A percentile compares a stretch with the other conserved stretches of the same genome.
Conservation (phyloP, 2,113 vertebrate species). For the Syngnathus scovelli region DNA sequence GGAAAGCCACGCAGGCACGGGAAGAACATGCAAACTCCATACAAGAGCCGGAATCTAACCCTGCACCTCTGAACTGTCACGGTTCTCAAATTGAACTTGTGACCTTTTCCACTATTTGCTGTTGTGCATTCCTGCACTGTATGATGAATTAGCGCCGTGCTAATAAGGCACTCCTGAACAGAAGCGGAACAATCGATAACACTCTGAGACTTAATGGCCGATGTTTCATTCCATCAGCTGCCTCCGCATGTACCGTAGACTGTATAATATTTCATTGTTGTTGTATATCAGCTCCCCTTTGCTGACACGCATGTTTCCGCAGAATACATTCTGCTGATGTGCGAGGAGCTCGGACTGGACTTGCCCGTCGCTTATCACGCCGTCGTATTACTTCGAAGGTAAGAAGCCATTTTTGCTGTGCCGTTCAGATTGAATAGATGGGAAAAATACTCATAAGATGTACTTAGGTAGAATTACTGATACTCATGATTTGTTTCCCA, state of each 20-base stretch:
- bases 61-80: not conserved
- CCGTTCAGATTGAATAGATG: not conserved
- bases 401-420: not conserved
- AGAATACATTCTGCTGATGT: constrained; percentile 66
- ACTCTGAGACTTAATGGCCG: not conserved
- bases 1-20: too few species aligned
- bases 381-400: constrained; percentile 69
- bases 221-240: not conserved
- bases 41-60: too few species aligned
- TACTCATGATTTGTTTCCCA: too few species aligned
- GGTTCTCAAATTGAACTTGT: not conserved
- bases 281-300: not conserved
- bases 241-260: not conserved
- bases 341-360: constrained; percentile 60
- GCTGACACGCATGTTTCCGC: not conserved
- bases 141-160: not conserved
- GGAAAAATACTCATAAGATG: not conserved
- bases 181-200: constrained; percentile 1
- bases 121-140: not conserved
- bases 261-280: not conserved
- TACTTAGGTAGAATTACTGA: not conserved
- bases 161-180: not conserved
- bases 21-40: too few species aligned
- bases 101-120: not conserved
- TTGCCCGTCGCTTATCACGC: constrained; percentile 64